Base-by-base conservation (phyloP, 2,113 vertebrate species). In the Scomber colias region DNA sequence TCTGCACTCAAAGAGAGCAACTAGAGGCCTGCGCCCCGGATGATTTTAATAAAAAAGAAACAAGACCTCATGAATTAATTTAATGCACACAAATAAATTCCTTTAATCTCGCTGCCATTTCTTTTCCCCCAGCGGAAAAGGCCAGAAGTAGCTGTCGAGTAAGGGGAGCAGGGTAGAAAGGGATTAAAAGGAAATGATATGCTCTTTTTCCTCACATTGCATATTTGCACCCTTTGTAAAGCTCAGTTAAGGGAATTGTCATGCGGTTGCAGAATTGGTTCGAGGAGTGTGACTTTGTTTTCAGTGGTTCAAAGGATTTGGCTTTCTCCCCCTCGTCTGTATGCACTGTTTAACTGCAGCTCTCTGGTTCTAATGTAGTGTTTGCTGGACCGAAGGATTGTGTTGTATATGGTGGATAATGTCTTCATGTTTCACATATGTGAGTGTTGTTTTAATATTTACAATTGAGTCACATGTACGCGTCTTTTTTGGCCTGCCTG, bases 21-120 rank as follows among this genome's bases (percentile, higher is more conserved):
- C 79, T 79, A n/a, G 78, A 89, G 84, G 82, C 83, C 90, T 75
- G 76, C 21, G 69, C 88, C 53, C 88, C 60, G 89, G 82, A 93
- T 83, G 87, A 81, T 63, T 89, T 80, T 77, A 81, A 86, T 82
- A 82, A 89, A 74, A 87, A 85, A 82, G 45, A 67, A 88, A 77
- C 45, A 60, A 81, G 84, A 88, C 74, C 84, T 77, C 73, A 75
- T 79, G 85, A 91, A 93, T 92, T 91, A 66, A 84, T 93, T 84
- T 87, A 83, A 85, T 82, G 67, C 77, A 48, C 78, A 82, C 88
- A 91, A 91, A 92, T 92, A 92, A 80, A 82, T 87, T 84, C 91
- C 90, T 94, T 94, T 94, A 89, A 93, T 94, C 91, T 92, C 50
- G 4, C 82, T 80, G 89, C 91, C 90, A 89, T 92, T 85, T 88